Percentiles rank a stretch among this genome's conserved stretches.
Conservation (phyloP, 2,888 invertebrate species). For the Brenthis ino region DNA sequence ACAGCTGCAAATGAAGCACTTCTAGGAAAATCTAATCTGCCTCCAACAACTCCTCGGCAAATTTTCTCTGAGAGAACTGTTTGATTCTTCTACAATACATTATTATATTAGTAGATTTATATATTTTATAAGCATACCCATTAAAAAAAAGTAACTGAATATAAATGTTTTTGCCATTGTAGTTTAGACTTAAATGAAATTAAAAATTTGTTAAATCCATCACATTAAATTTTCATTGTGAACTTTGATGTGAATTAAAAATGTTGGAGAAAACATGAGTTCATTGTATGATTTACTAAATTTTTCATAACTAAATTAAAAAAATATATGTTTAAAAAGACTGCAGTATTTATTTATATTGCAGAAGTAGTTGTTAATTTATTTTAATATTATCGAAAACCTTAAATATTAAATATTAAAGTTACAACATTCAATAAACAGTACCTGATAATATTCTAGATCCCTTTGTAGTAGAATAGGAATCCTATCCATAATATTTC, state of each 20-base stretch:
- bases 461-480: conserved; percentile 91
- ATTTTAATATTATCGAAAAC: too few species aligned
- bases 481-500: conserved; percentile 93
- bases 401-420: too few species aligned
- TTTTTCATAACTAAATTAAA: not conserved
- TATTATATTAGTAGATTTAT: not conserved
- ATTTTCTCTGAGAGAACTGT: conserved; percentile 89
- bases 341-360: too few species aligned
- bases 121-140: not conserved
- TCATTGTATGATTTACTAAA: not conserved
- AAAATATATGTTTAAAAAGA: too few species aligned
- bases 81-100: conserved; percentile 83
- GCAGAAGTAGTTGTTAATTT: too few species aligned
- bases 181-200: too few species aligned
- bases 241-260: too few species aligned
- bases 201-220: too few species aligned
- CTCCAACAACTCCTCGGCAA: conserved; percentile 90
- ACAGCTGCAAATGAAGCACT: conserved; percentile 92
- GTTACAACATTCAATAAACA: not conserved
- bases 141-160: not conserved
- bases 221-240: too few species aligned
- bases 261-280: too few species aligned
- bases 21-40: conserved; percentile 90
- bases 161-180: too few species aligned
- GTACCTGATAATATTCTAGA: conserved; percentile 91